Base-by-base conservation (phyloP, 2,797 vertebrate species). In the Melanotaenia maccullochi region DNA sequence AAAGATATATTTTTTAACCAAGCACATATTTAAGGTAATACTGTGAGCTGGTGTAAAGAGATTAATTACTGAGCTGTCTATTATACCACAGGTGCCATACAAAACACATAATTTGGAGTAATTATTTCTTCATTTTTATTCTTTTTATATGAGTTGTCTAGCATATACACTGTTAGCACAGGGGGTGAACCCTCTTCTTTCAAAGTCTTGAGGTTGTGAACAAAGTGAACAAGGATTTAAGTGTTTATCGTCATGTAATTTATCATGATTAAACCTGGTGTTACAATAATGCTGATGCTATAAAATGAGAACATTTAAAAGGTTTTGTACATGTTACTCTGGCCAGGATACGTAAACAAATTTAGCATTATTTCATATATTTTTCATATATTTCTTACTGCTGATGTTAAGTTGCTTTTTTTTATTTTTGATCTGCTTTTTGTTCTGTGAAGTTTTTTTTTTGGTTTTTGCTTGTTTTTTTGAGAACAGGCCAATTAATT, bases 1-100 rank as follows among this genome's bases (percentile, higher is more conserved):
- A 89, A 91, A 95, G 95, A 95, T 97, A 93, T 98, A 97, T 96
- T 97, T 97, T 98, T 97, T 95, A 96, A 94, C 93, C 95, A 83
- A 95, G 95, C 81, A 95, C 95, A 96, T 96, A 96, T 96, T 96
- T 94, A 97, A 93, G 95, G 95, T 95, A 95, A 96, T 95, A 97
- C 97, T 98, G 97, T 99, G 96, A 99, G 96, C 94, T 94, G 93
- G 96, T 94, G 96, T 95, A 95, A 95, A 95, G 94, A 96, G 95
- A 96, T 95, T 95, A 93, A 95, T 92, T 94, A 96, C 95, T 95
- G 94, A 96, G 95, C 96, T 96, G 95, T 97, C 96, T 96, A 95
- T 95, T 96, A 92, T 96, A 97, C 97, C 97, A 96, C 96, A 95
- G 96, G 97, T 99, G 97, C 97, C 97, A 98, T 98, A 96, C 94